phyloP scores from a whole-genome alignment of 2,113 vertebrate species.

The Eulemur macaco region DNA sequence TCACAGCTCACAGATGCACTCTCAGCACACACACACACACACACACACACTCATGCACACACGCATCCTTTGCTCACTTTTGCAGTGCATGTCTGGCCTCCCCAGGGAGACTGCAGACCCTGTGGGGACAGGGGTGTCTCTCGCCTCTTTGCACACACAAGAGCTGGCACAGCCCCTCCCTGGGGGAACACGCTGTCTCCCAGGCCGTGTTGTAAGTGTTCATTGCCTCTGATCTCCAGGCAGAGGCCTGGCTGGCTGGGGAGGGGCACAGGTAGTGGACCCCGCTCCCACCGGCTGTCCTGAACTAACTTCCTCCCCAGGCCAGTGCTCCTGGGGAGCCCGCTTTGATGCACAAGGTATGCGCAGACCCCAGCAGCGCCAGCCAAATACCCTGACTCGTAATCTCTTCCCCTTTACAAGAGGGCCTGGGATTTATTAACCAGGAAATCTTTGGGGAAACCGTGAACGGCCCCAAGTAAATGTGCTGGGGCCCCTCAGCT shows the following conservation, averaged over 20 bases:
- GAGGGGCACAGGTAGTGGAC: constrained; percentile 9
- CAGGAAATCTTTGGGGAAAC: constrained; percentile 67
- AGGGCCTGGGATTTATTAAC: constrained; percentile 76
- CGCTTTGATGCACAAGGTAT: constrained; percentile 56
- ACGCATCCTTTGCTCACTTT: neutral
- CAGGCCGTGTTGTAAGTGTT: neutral
- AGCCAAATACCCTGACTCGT: constrained; percentile 42
- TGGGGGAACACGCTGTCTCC: neutral
- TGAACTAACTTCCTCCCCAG: constrained; percentile 20
- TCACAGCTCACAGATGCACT: neutral
- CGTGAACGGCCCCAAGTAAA: constrained; percentile 50
- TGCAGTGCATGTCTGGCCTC: neutral
- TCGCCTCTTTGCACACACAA: neutral
- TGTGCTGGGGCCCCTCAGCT: constrained; percentile 56
- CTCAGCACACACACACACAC: neutral
- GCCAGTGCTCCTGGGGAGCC: constrained; percentile 41
- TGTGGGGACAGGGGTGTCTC: neutral
- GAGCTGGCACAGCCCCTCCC: no score
- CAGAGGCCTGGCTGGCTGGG: neutral
- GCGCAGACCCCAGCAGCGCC: constrained; percentile 48
- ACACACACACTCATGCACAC: neutral
- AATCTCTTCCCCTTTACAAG: constrained; percentile 72
- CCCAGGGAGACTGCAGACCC: neutral
- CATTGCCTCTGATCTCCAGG: neutral
- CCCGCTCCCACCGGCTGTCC: constrained; percentile 71